These are phyloP conservation scores for Apamea crenata DNA, from an alignment of 2,888 invertebrate genomes.

Conservation along the genomic window DNA sequence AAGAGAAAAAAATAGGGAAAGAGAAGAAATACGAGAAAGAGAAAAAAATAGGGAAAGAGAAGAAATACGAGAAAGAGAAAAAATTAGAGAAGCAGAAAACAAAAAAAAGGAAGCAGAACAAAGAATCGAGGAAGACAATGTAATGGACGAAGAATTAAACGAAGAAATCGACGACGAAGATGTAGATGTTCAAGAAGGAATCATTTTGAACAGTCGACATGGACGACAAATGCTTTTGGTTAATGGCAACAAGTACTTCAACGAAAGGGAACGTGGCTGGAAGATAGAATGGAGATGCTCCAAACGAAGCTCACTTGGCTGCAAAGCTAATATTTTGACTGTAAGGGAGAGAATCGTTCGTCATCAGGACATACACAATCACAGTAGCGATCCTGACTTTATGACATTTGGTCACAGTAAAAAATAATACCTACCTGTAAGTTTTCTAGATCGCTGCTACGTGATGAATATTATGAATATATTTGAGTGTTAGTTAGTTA, in stretches of 20 bases:
- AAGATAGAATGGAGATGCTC: slow-evolving; percentile 62
- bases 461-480: background rate
- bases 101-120: background rate
- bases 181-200: slow-evolving; percentile 45
- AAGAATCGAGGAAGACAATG: background rate
- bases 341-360: slow-evolving; percentile 65
- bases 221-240: slow-evolving; percentile 58
- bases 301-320: slow-evolving; percentile 41
- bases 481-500: too few species aligned
- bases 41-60: background rate
- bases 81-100: background rate
- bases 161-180: slow-evolving; percentile 18
- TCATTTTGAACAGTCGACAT: slow-evolving; percentile 23
- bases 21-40: background rate
- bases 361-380: slow-evolving; percentile 40
- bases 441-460: background rate
- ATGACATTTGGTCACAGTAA: background rate
- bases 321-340: slow-evolving; percentile 67
- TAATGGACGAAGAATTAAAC: background rate
- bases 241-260: slow-evolving; percentile 53
- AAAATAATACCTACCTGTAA: background rate
- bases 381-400: slow-evolving; percentile 30
- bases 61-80: background rate
- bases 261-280: slow-evolving; percentile 53
- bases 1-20: background rate